A percentile compares a stretch with the other conserved stretches of the same genome.
Evolutionary conservation across 2,888 invertebrate species (phyloP).

Genomic region (Polydrusus cervinus): DNA sequence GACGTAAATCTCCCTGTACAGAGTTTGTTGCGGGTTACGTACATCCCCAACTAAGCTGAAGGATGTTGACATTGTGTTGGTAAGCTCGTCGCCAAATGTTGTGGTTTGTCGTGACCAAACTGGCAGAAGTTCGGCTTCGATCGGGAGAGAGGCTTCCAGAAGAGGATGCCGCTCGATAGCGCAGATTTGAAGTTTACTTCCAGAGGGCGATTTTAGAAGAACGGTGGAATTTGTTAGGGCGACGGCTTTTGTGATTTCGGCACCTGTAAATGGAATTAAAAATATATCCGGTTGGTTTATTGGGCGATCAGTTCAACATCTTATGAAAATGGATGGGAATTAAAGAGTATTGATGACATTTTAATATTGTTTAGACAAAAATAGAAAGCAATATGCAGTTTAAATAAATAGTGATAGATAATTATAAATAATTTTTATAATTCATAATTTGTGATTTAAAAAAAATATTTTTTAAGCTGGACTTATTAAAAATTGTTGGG

Average conservation of each 20-base stretch:
- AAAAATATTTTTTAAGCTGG: no score
- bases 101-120: conserved; percentile 91
- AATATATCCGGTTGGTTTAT: neutral
- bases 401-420: neutral
- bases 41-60: conserved; percentile 90
- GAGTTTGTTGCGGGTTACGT: conserved; percentile 87
- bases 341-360: no score
- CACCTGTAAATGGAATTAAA: conserved; percentile 69
- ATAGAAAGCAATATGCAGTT: neutral
- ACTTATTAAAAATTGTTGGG: no score
- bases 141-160: conserved; percentile 87
- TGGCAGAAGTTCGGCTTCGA: conserved; percentile 92
- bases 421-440: no score
- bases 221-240: conserved; percentile 87
- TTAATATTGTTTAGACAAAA: no score
- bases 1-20: conserved; percentile 86
- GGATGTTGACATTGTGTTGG: conserved; percentile 81
- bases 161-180: conserved; percentile 88
- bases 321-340: no score
- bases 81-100: conserved; percentile 82
- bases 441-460: no score
- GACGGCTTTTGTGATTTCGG: conserved; percentile 82
- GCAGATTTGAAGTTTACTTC: conserved; percentile 83
- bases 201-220: conserved; percentile 83
- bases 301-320: neutral